Percentiles rank a stretch among this genome's conserved stretches.
Evolutionary conservation across 1,140 invertebrate species (phyloP).

Genomic region (Sweltsa coloradensis): DNA sequence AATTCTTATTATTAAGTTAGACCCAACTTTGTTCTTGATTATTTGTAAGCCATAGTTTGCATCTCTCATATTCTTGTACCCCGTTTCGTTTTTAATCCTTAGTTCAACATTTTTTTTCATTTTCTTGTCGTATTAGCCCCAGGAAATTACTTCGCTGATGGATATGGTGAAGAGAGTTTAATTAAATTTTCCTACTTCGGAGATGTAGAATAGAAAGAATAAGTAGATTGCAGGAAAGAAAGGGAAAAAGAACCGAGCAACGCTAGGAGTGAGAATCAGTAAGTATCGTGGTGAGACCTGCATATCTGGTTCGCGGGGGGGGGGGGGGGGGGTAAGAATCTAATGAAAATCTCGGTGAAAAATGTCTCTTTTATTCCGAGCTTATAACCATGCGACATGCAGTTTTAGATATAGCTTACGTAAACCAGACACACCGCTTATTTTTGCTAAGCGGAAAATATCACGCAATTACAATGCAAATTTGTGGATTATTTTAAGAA

Average conservation of each 20-base stretch:
- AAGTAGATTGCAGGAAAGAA: conserved; percentile 1
- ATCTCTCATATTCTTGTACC: too few species aligned
- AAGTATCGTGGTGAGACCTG: not conserved
- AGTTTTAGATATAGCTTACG: too few species aligned
- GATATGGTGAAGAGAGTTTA: conserved; percentile 5
- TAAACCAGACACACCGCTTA: too few species aligned
- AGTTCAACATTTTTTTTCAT: conserved; percentile 1
- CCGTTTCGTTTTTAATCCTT: too few species aligned
- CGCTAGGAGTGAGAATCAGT: not conserved
- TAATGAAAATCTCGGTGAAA: conserved; percentile 8
- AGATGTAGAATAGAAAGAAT: not conserved
- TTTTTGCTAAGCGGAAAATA: too few species aligned
- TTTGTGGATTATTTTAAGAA: too few species aligned
- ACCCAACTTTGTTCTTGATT: too few species aligned
- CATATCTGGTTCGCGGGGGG: not conserved
- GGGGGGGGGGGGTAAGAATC: not conserved
- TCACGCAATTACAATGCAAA: too few species aligned
- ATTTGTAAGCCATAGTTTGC: too few species aligned
- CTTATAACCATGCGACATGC: too few species aligned
- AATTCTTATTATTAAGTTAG: too few species aligned
- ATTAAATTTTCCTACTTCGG: conserved; percentile 7
- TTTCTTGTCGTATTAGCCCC: not conserved
- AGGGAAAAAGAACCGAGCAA: not conserved
- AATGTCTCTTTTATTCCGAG: conserved; percentile 9
- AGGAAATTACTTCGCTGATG: conserved; percentile 9